Conservation (phyloP, 92 coral and sea anemone species). For the Anthopleura xanthogrammica region DNA sequence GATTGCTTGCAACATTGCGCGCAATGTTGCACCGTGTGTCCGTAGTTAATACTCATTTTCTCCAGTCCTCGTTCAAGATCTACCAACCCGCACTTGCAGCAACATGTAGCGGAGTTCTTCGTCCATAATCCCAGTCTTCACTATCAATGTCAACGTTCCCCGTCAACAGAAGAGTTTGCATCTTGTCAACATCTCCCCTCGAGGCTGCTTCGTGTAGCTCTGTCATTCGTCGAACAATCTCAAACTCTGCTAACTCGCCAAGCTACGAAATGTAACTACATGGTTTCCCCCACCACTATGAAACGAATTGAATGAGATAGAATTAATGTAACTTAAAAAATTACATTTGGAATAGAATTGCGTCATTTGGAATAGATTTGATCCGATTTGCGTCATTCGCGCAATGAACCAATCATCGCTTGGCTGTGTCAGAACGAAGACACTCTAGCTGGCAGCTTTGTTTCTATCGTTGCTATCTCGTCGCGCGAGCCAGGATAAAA, state of each 20-base stretch:
- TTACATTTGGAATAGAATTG: no score
- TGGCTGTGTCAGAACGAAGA: no score
- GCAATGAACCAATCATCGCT: no score
- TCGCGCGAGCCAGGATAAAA: no score
- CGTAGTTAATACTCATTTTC: not conserved
- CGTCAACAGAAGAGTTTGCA: conserved; percentile 63
- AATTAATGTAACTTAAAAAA: no score
- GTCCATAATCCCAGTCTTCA: conserved; percentile 99
- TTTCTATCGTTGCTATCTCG: no score
- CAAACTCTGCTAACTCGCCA: not conserved
- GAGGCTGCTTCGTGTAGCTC: conserved; percentile 97
- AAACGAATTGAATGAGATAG: not conserved
- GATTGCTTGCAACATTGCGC: no score
- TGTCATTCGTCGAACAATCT: conserved; percentile 47
- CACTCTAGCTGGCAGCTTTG: no score
- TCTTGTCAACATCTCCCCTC: conserved; percentile 57
- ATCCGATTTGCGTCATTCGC: no score
- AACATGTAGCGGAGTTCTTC: conserved; percentile 91
- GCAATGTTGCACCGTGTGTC: no score
- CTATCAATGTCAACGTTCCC: conserved; percentile 78
- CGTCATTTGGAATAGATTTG: no score
- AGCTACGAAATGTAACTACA: not conserved
- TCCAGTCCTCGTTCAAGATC: not conserved
- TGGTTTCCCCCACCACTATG: not conserved
- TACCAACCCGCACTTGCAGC: conserved; percentile 80